Base-by-base conservation (phyloP, 1,140 invertebrate species). In the Cryptotermes secundus region DNA sequence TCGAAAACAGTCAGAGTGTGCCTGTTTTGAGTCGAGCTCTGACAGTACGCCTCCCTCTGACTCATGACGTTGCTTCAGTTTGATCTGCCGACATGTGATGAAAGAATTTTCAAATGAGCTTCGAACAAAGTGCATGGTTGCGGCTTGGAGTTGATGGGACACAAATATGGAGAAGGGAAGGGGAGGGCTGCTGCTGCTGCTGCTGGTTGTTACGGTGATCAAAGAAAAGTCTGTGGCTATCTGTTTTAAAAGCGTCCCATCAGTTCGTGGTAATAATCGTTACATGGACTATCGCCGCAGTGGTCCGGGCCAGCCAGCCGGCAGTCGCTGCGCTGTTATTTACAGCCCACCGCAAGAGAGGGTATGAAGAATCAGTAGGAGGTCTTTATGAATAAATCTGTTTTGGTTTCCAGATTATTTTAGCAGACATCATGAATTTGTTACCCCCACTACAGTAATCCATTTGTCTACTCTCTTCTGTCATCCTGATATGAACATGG, bases 191-290 rank as follows among this genome's bases (percentile, higher is more conserved):
- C 26, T 4, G 45, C 45, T 49, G 22, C 16, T 12, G n/a, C 38
- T 49, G 19, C 45, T 49, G 45, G 45, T 49, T 49, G 45, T 49
- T 49, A 19, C 45, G 26, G 59, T 72, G 59, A 72, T 72, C 59
- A 72, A 72, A 72, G 59, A 72, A 72, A 72, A 72, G 59, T 72
- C 59, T 72, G 59, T 31, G 59, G 59, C 31, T 72, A 72, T 72
- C 59, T 72, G 59, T 72, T 72, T 72, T 72, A 72, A 72, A 59
- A 72, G 59, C 59, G 59, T 72, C 59, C 45, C 59, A 72, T 72
- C 59, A 31, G 59, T n/a, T 72, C 26, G 59, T 31, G 59, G 59
- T 72, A 72, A 72, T 72, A n/a, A 72, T 12, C n/a, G 59, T 72
- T 72, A 59, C 19, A 26, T 4, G 24, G 19, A 22, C 53, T 59